Percentiles rank a stretch among this genome's conserved stretches.
Conservation (phyloP, 2,888 invertebrate species). For the Noctua pronuba region DNA sequence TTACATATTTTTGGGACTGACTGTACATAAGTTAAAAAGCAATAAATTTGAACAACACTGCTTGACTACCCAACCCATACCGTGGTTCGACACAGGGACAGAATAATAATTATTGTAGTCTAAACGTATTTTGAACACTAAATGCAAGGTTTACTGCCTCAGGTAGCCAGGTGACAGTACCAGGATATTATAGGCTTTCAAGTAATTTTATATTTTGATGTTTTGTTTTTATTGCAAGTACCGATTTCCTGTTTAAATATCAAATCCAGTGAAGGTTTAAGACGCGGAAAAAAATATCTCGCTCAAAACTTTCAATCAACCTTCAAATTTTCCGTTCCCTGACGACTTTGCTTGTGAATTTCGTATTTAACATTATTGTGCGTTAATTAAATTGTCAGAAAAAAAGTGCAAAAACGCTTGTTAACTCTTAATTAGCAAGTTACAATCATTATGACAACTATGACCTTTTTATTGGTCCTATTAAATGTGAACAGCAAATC, state of each 20-base stretch:
- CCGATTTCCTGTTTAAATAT: conserved; percentile 31
- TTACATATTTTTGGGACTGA: too few species aligned
- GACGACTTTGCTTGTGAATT: background rate
- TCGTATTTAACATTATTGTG: background rate
- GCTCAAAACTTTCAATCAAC: conserved; percentile 55
- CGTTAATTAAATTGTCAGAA: conserved; percentile 26
- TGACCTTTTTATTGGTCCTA: conserved; percentile 8
- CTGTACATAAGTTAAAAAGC: background rate
- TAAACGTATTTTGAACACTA: conserved; percentile 13
- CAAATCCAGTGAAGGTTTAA: conserved; percentile 28
- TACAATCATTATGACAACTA: background rate
- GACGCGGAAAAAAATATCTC: conserved; percentile 36
- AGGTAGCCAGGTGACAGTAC: background rate
- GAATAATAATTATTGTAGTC: background rate
- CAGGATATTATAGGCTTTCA: conserved; percentile 25
- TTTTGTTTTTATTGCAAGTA: conserved; percentile 31
- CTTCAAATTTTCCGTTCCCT: conserved; percentile 43
- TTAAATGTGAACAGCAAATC: background rate
- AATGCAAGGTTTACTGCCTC: background rate
- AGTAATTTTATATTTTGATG: background rate
- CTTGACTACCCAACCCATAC: background rate
- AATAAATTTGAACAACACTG: background rate
- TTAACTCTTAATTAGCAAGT: conserved; percentile 11
- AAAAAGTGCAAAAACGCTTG: conserved; percentile 18
- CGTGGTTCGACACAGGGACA: background rate